phyloP scores from a whole-genome alignment of 64 coral and sea anemone genomes.

The Anthopleura sola region DNA sequence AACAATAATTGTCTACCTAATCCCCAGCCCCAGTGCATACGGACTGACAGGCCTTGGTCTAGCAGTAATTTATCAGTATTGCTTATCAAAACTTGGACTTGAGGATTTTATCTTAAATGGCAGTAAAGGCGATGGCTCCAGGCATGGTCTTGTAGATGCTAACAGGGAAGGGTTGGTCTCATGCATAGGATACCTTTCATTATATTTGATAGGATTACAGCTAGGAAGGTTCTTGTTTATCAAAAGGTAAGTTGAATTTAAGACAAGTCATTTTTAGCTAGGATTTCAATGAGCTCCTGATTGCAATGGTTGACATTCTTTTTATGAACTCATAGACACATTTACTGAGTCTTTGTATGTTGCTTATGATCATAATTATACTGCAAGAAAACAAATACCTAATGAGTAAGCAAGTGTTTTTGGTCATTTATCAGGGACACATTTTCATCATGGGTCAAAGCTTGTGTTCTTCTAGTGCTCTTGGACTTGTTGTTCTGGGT shows the following conservation, averaged over 20 bases:
- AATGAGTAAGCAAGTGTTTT: not conserved
- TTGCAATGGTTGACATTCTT: too few relatives aligned
- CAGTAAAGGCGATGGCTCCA: conserved; percentile 68
- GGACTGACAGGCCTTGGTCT: conserved; percentile 55
- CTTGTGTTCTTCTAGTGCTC: conserved; percentile 17
- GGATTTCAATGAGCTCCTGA: too few relatives aligned
- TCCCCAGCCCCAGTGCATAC: conserved; percentile 15
- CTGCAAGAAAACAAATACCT: too few relatives aligned
- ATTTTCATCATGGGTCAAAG: conserved; percentile 47
- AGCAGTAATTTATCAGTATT: conserved; percentile 61
- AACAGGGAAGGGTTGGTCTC: conserved; percentile 91
- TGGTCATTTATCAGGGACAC: conserved; percentile 35
- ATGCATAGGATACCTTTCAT: conserved; percentile 72
- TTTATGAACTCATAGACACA: too few relatives aligned
- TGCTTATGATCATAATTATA: too few relatives aligned
- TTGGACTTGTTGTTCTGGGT: conserved; percentile 69
- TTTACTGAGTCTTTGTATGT: too few relatives aligned
- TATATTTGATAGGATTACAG: conserved; percentile 83
- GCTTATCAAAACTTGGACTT: conserved; percentile 48
- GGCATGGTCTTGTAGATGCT: conserved; percentile 74
- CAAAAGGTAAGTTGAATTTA: conserved; percentile 11
- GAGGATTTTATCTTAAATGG: conserved; percentile 67
- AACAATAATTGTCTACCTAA: conserved; percentile 28
- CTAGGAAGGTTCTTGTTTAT: conserved; percentile 80
- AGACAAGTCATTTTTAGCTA: not conserved